These are phyloP conservation scores for Spongilla lacustris DNA, from an alignment of 37 sponge, comb jelly and placozoan species.

Conservation along the genomic window DNA sequence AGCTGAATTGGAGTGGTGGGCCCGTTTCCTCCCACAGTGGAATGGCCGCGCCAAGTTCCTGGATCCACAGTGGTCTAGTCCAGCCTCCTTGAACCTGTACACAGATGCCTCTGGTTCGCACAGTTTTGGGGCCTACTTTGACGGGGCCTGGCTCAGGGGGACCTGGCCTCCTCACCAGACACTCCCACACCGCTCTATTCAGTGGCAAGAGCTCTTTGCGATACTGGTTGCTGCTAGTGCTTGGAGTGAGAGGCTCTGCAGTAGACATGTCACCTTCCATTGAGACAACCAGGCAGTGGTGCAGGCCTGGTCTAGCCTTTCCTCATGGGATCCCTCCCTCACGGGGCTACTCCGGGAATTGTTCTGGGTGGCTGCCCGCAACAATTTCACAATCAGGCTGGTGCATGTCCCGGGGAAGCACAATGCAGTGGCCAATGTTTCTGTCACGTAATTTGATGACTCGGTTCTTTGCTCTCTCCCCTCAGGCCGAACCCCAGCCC, in stretches of 20 bases:
- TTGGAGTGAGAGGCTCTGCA: slow-evolving; percentile 10
- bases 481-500: slow-evolving; percentile 14
- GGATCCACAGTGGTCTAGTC: not conserved
- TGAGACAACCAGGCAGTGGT: slow-evolving; percentile 44
- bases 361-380: not conserved
- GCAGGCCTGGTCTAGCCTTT: not conserved
- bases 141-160: slow-evolving; percentile 27
- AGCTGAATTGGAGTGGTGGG: slow-evolving; percentile 64
- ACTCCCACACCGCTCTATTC: not conserved
- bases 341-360: slow-evolving; percentile 26
- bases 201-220: slow-evolving; percentile 17
- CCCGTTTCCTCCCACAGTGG: slow-evolving; percentile 36
- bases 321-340: not conserved
- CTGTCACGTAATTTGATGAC: slow-evolving; percentile 22
- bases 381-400: not conserved
- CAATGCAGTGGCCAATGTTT: slow-evolving; percentile 15
- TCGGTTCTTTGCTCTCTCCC: slow-evolving; percentile 5
- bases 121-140: slow-evolving; percentile 45
- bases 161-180: slow-evolving; percentile 25
- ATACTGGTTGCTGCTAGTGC: slow-evolving; percentile 9
- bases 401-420: slow-evolving; percentile 21
- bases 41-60: slow-evolving; percentile 11
- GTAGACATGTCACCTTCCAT: slow-evolving; percentile 14
- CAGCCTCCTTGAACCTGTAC: slow-evolving; percentile 17
- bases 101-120: slow-evolving; percentile 45